A percentile compares a stretch with the other conserved stretches of the same genome.
Conservation (phyloP, 2,797 vertebrate species). For the Potorous gilbertii region DNA sequence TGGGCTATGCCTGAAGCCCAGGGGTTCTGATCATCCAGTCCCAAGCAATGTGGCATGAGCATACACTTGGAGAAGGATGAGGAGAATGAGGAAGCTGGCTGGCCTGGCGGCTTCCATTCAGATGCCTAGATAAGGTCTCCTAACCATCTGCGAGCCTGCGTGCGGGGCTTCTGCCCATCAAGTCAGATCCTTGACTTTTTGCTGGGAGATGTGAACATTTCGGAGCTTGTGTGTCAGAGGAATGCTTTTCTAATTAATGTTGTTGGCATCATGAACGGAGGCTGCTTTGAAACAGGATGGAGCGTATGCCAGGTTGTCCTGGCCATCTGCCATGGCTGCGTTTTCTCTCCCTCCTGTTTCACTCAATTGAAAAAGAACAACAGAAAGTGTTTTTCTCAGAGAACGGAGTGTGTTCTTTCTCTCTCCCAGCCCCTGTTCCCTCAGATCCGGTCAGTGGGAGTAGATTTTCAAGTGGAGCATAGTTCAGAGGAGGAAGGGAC, state of each 20-base stretch:
- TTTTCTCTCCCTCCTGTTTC: conserved; percentile 66
- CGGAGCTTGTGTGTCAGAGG: neutral
- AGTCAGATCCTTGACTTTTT: neutral
- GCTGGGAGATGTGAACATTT: neutral
- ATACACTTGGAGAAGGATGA: neutral
- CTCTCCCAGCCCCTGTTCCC: neutral
- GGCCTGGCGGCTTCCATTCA: neutral
- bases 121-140: neutral
- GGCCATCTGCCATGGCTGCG: conserved; percentile 58
- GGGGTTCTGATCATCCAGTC: neutral
- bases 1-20: neutral
- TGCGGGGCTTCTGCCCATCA: neutral
- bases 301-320: conserved; percentile 25
- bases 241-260: neutral
- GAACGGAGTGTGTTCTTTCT: conserved; percentile 14
- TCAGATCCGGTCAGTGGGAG: neutral
- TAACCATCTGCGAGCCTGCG: neutral
- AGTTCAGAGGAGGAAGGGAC: too few species aligned
- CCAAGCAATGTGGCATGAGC: neutral
- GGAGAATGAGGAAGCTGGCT: neutral
- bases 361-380: conserved; percentile 68
- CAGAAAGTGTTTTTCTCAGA: conserved; percentile 71
- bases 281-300: conserved; percentile 63
- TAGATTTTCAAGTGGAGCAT: neutral
- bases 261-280: conserved; percentile 59